Percentiles rank a stretch among this genome's conserved stretches.
phyloP scores from a whole-genome alignment of 2,797 vertebrate species.

The Picus viridis region DNA sequence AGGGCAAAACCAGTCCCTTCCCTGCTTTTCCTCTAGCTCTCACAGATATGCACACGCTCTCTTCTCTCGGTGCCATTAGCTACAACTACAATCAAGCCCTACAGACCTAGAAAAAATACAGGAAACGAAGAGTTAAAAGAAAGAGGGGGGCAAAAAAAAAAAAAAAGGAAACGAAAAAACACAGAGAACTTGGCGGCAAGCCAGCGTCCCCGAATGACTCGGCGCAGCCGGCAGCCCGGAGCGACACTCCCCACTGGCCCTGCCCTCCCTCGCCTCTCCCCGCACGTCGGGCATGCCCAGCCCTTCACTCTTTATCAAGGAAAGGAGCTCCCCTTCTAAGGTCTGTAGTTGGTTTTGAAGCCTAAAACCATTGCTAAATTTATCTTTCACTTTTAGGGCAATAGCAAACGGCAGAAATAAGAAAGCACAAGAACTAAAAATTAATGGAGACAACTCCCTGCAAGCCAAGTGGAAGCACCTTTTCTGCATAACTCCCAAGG shows the following conservation, averaged over 20 bases:
- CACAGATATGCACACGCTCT: neutral
- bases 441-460: neutral
- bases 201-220: slow-evolving; percentile 75
- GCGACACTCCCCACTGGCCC: neutral
- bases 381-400: neutral
- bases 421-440: neutral
- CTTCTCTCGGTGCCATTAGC: neutral
- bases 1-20: slow-evolving; percentile 7
- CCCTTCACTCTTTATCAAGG: neutral
- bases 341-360: neutral
- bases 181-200: slow-evolving; percentile 27
- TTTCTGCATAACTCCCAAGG: neutral
- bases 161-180: neutral
- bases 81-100: slow-evolving; percentile 40
- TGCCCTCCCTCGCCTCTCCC: neutral
- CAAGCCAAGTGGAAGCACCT: slow-evolving; percentile 23
- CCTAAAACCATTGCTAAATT: neutral
- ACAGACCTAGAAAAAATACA: slow-evolving; percentile 39
- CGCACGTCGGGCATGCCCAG: neutral
- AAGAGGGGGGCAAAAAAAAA: slow-evolving; percentile 9
- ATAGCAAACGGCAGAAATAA: neutral
- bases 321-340: neutral
- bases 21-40: slow-evolving; percentile 24
- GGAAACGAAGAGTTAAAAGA: slow-evolving; percentile 54
- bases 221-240: neutral